Base-by-base conservation (phyloP, 2,797 vertebrate genomes). In the Sitta carolinensis region DNA sequence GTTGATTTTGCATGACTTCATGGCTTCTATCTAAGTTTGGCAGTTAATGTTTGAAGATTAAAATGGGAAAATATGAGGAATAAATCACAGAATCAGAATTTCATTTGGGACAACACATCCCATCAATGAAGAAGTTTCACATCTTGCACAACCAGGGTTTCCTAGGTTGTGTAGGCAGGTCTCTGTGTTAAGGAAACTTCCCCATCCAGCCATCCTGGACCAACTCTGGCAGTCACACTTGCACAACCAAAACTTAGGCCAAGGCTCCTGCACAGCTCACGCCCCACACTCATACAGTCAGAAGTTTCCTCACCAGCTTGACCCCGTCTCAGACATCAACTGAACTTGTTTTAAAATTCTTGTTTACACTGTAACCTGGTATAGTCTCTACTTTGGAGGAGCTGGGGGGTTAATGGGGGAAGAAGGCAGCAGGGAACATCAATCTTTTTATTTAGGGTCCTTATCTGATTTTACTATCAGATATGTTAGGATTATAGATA, bases 1-100 rank as follows among this genome's bases (percentile, higher is more conserved):
- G 52, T 91, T 93, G 81, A 89, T 86, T 93, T 87, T 89, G n/a
- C 66, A 72, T 68, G 29, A 64, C 50, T 90, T 93, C 38, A 42
- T 38, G 77, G 55, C 79, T 36, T 87, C 16, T 57, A 69, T 83
- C 55, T 58, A 82, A 59, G 40, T 70, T 85, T 90, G 7, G 40
- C 42, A 80, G 45, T 57, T 85, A 88, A 32, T 76, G 11, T 69
- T 86, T 80, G 29, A 86, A 85, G 73, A 94, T 82, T 91, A 78
- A 89, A 87, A 87, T 25, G 9, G 18, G 26, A 87, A 94, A 84
- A 82, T 62, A 87, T 58, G 73, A 76, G 69, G 36, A 90, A 78
- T 72, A 81, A 87, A 82, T 16, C 14, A 84, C 4, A 78, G 42
- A 92, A 87, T 75, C 32, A 64, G 50, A 90, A 50, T 64, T 78